Base-by-base conservation (phyloP, 64 coral and sea anemone genomes). In the Stichodactyla helianthus region DNA sequence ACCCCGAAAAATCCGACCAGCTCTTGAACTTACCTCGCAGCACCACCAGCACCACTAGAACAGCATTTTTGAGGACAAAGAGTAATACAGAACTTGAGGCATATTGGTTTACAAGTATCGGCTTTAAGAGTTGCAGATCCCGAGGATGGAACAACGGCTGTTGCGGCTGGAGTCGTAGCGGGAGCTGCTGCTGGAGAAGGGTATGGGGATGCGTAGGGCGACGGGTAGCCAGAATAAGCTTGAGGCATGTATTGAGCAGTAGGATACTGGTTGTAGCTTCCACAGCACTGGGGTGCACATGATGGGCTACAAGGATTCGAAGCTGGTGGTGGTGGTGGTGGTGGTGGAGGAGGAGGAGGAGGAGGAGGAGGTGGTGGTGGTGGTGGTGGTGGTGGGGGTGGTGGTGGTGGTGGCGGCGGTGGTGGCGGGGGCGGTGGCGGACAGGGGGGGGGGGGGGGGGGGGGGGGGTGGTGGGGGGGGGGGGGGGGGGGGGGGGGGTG, bases 61-160 rank as follows among this genome's bases (percentile, higher is more conserved):
- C 94, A 97, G 20, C 94, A 97, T 13, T 89, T 87, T 60, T 97
- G 91, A 20, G 94, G 94, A 19, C 94, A 97, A 59, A 97, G 52
- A 19, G 82, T 87, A 5, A 97, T 80, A 84, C 94, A 97, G 71
- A 93, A 97, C 82, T 93, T 97, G 57, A 97, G 85, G 50, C 94
- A 97, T 27, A 97, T 93, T 6, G 91, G 94, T 8, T 87, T 61
- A 51, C 94, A 97, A 18, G 61, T 53, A 6, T 88, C 68, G 26
- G 85, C 80, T 51, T 84, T 79, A 44, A 77, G 70, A 14, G 90
- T 71, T 5, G 83, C 55, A 11, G 62, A 67, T 55, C 84, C 54
- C 64, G 28, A 23, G 60, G 91, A 56, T 18, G 89, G 10, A 86
- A 27, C 84, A 18, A 76, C 59, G 59, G 89, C 28, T 55, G 64